These are phyloP conservation scores for Papilio dardanus DNA, from an alignment of 1,140 invertebrate species.

Conservation along the genomic window DNA sequence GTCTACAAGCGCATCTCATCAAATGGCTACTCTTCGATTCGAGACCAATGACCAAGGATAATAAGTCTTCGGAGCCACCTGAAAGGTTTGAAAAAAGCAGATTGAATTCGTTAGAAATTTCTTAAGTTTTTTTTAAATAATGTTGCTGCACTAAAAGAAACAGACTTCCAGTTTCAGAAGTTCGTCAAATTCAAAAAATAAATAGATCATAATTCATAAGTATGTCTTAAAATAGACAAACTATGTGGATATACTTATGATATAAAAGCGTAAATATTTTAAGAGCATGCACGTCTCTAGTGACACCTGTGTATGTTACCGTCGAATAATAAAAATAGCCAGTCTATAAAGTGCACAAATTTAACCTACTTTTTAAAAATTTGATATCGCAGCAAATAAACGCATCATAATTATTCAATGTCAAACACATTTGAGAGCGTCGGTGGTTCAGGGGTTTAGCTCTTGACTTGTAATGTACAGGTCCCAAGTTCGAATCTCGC, in stretches of 20 bases:
- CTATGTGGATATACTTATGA: neutral
- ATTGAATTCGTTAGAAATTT: no score
- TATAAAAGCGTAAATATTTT: slow-evolving; percentile 29
- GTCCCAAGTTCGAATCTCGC: no score
- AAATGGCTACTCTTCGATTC: slow-evolving; percentile 87
- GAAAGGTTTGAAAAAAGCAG: slow-evolving; percentile 69
- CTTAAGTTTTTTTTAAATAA: no score
- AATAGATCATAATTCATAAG: neutral
- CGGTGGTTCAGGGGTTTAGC: no score
- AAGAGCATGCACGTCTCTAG: slow-evolving; percentile 9
- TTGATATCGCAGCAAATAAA: neutral
- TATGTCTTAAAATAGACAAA: neutral
- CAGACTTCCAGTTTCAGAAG: no score
- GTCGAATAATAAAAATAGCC: neutral
- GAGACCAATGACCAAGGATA: slow-evolving; percentile 78
- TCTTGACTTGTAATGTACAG: no score
- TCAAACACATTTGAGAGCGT: no score
- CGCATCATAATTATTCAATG: neutral
- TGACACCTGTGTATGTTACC: slow-evolving; percentile 29
- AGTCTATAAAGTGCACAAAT: neutral
- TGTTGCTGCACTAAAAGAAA: no score
- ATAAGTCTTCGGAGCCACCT: slow-evolving; percentile 69
- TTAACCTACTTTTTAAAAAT: neutral
- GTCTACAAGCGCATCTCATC: slow-evolving; percentile 86
- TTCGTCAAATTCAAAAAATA: neutral